Base-by-base conservation (phyloP, 2,113 vertebrate species). In the Choloepus hoffmanni region DNA sequence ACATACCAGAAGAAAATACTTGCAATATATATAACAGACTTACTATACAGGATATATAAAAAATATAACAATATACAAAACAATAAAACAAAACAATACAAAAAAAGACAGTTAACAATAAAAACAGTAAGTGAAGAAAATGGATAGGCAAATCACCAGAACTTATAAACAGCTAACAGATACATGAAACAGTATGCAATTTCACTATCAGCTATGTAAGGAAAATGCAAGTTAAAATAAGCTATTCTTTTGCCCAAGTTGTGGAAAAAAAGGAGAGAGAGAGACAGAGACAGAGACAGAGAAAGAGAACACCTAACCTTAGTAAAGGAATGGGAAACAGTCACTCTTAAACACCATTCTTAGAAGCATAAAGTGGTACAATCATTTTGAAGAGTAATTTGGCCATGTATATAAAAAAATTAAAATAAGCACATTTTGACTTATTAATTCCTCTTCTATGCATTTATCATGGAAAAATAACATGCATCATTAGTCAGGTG, bases 101-200 rank as follows among this genome's bases (percentile, higher is more conserved):
- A 65, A 60, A 65, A 60, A 84, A 60, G 36, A 50, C 5, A 58
- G 19, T 4, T 79, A 94, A 85, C 45, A 68, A 84, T 73, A 50
- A 97, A 87, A 77, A 40, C 76, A 95, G 36, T 55, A 70, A 78
- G 62, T 50, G 58, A 82, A 97, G 67, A 90, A 70, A 40, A 90
- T 16, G 13, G 7, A 72, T 3, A 78, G 33, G n/a, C 30, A 87
- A 74, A 93, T 73, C 33, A 73, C 74, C 63, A 6, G 43, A 73
- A 48, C 45, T 72, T n/a, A 91, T 43, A 53, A 92, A 72, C 53
- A 53, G 33, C 36, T 83, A 67, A 85, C 48, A 86, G 72, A 73
- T 15, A 79, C 30, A 84, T 28, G 24, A 58, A 67, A 77, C 6
- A 48, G 53, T 55, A 21, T 13, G 60, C 28, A 65, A 77, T 30